phyloP scores from a whole-genome alignment of 2,113 vertebrate species.

The Mesoclemmys tuberculata region DNA sequence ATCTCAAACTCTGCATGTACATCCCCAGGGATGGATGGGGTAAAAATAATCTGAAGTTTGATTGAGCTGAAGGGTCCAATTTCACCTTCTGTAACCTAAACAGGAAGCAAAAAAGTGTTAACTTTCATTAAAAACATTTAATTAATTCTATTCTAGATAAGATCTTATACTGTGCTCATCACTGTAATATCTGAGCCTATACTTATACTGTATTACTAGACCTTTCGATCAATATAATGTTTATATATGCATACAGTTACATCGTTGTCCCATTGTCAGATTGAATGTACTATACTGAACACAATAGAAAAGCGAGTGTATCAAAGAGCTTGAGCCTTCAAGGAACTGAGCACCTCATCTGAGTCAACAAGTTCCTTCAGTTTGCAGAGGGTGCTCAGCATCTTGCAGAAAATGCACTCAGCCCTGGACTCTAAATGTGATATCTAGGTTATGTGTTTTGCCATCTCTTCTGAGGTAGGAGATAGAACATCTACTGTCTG shows the following conservation, averaged over 20 bases:
- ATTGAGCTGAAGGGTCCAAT: slow-evolving; percentile 85
- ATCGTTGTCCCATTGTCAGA: not conserved
- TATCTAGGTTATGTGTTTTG: not conserved
- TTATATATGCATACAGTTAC: accelerated
- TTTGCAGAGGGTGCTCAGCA: not conserved
- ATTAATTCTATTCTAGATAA: not conserved
- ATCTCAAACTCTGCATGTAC: slow-evolving; percentile 81
- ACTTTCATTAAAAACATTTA: not conserved
- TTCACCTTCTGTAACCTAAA: slow-evolving; percentile 83
- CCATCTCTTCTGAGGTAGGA: not conserved
- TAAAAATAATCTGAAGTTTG: slow-evolving; percentile 86
- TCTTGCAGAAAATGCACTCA: not conserved
- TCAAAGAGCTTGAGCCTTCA: not conserved
- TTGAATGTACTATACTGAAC: accelerated
- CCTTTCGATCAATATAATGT: not conserved
- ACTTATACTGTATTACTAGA: not conserved
- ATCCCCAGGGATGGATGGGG: slow-evolving; percentile 83
- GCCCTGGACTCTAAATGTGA: not conserved
- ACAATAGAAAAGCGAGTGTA: not conserved
- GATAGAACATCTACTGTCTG: not conserved
- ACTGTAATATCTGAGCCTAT: not conserved
- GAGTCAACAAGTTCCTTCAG: not conserved
- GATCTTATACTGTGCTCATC: not conserved
- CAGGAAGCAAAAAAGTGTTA: not conserved
- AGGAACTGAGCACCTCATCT: not conserved